Base-by-base conservation (phyloP, 1,140 invertebrate species). In the Cherax quadricarinatus region DNA sequence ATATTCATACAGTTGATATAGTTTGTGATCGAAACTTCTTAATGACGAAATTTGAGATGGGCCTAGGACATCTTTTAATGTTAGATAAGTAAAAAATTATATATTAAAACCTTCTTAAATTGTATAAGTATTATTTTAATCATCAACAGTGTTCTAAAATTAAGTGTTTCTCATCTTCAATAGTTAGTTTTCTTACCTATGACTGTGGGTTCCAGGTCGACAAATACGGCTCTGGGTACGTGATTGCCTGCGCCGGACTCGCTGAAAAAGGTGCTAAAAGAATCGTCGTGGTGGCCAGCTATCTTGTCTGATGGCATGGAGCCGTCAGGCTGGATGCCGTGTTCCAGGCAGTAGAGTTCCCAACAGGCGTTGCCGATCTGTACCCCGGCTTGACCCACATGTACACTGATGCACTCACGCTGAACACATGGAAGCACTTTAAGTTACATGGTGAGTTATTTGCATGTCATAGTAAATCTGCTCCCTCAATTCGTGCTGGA, bases 311-410 rank as follows among this genome's bases (percentile, higher is more conserved):
- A 90, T 49, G 93, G 93, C 91, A 94, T 94, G 48, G 85, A 78
- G 3, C 85, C 85, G 48, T 87, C 85, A 18, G 83, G 83, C 60
- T 85, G 83, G 62, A 85, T 85, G 16, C 83, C 83, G 62, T 85
- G 83, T 30, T 85, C 83, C 60, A 85, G 83, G 30, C 83, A 85
- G 83, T 85, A 85, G 0, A 85, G 62, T 16, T 85, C 85, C 70
- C 85, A 87, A 73, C 85, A 87, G 48, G 85, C 85, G 73, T 87
- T 87, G 70, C 85, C 85, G 70, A 87, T 87, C 73, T 87, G 85
- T 6, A 97, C 97, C 82, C 97, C 97, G 51, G 96, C 96, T 94
- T 96, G 96, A 51, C 96, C 96, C 86, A 96, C 93, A 57, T 94
- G 93, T 18, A 94, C 88, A 60, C 87, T 91, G 82, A 94, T 92